These are phyloP conservation scores for Ciona savignyi DNA, from an alignment of 23 tunicate species.

Conservation along the genomic window DNA sequence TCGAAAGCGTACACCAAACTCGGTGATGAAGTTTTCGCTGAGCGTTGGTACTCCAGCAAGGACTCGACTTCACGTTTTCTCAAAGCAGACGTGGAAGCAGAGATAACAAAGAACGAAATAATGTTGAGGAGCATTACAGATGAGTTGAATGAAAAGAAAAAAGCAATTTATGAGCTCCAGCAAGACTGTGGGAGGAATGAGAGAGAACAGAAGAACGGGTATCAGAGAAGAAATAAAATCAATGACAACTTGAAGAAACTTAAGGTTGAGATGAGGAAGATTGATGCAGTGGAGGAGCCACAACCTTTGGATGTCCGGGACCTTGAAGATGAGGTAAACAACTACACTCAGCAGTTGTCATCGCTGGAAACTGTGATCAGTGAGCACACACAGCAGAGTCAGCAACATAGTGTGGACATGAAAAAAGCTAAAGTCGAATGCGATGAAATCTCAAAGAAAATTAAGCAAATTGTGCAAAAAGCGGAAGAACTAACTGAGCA, in stretches of 20 bases:
- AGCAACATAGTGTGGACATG: constrained; percentile 6
- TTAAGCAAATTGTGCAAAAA: constrained; percentile 39
- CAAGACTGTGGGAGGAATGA: not conserved
- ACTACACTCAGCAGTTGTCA: constrained; percentile 57
- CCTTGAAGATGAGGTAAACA: constrained; percentile 72
- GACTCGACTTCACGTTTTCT: constrained; percentile 47
- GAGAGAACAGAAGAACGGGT: not conserved
- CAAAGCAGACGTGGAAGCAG: constrained; percentile 62
- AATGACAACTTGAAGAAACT: constrained; percentile 20
- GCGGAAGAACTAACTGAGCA: constrained; percentile 46
- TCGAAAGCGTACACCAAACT: constrained; percentile 50
- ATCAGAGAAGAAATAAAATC: not conserved
- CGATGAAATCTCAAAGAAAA: constrained; percentile 28
- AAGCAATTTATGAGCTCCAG: not conserved
- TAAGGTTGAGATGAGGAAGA: constrained; percentile 27
- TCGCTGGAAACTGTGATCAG: constrained; percentile 26
- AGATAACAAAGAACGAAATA: constrained; percentile 11
- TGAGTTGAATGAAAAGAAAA: constrained; percentile 6
- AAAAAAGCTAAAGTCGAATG: constrained; percentile 24
- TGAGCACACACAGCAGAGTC: constrained; percentile 16
- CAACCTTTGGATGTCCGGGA: constrained; percentile 60
- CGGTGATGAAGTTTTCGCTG: constrained; percentile 77
- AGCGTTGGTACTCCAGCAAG: constrained; percentile 59
- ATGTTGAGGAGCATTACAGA: constrained; percentile 2
- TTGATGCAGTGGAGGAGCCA: constrained; percentile 53